Evolutionary conservation across 2,113 vertebrate species (phyloP).

Genomic region (Tauraco erythrolophus): DNA sequence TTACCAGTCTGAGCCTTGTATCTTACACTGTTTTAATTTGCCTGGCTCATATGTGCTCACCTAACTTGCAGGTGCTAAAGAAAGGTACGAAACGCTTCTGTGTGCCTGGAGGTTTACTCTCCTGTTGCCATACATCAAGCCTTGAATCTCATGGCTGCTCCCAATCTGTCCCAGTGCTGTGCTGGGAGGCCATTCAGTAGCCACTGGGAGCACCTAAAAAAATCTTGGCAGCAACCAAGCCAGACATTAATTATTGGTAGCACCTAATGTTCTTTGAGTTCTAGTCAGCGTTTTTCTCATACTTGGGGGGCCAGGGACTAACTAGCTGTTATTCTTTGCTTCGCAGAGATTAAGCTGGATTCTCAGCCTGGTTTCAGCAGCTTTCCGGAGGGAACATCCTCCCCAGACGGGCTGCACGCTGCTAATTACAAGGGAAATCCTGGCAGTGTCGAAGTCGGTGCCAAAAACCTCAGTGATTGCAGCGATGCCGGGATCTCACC

Average conservation of each 20-base stretch:
- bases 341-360: neutral
- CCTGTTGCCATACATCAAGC: neutral
- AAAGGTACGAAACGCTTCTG: neutral
- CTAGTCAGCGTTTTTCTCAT: neutral
- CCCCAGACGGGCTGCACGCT: constrained; percentile 36
- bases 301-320: neutral
- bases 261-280: neutral
- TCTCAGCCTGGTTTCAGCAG: neutral
- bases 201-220: neutral
- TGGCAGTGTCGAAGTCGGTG: constrained; percentile 39
- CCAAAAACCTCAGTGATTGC: constrained; percentile 56
- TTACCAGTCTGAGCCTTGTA: neutral
- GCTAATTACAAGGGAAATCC: constrained; percentile 72
- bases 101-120: neutral
- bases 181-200: rapidly evolving
- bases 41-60: neutral
- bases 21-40: neutral
- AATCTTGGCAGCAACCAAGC: neutral
- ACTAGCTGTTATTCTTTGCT: constrained; percentile 24
- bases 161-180: neutral
- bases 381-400: constrained; percentile 68
- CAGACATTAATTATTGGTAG: rapidly evolving
- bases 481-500: constrained; percentile 25
- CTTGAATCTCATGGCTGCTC: neutral
- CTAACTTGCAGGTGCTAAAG: neutral